phyloP scores from a whole-genome alignment of 2,888 invertebrate genomes.

The Chirona hameri region DNA sequence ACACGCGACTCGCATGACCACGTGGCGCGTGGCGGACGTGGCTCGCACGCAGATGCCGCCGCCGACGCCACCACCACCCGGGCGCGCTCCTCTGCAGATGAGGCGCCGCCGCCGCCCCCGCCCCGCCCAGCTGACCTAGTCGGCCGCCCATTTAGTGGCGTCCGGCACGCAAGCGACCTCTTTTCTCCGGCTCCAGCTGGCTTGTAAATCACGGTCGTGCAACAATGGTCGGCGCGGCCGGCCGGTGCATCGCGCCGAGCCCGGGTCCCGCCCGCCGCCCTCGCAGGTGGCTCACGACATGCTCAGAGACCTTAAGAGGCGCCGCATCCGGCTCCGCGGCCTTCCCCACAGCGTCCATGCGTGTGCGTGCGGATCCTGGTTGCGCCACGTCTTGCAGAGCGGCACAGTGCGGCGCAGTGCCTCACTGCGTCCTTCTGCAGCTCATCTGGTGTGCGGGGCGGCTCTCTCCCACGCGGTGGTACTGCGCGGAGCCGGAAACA shows the following conservation, averaged over 20 bases:
- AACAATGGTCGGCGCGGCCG: not conserved
- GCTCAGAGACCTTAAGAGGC: too few species aligned
- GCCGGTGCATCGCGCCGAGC: not conserved
- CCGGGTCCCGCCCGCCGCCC: not conserved
- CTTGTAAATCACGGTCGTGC: slow-evolving; percentile 9
- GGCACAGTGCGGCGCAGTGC: too few species aligned
- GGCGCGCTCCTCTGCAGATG: not conserved
- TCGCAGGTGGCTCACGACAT: too few species aligned
- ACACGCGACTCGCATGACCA: too few species aligned
- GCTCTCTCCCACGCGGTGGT: not conserved
- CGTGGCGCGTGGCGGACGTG: not conserved
- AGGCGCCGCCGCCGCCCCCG: not conserved
- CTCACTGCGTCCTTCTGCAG: not conserved
- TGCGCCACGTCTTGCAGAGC: too few species aligned
- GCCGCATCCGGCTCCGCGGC: too few species aligned
- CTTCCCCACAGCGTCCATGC: too few species aligned
- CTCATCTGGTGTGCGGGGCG: not conserved
- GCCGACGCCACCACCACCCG: not conserved
- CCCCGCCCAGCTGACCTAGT: slow-evolving; percentile 1
- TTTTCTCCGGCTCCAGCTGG: slow-evolving; percentile 4
- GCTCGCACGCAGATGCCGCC: not conserved
- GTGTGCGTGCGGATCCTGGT: too few species aligned
- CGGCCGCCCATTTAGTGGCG: not conserved
- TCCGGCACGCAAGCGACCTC: slow-evolving; percentile 10
- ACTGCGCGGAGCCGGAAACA: not conserved